phyloP scores from a whole-genome alignment of 2,888 invertebrate species.

The Habrosyne pyritoides region DNA sequence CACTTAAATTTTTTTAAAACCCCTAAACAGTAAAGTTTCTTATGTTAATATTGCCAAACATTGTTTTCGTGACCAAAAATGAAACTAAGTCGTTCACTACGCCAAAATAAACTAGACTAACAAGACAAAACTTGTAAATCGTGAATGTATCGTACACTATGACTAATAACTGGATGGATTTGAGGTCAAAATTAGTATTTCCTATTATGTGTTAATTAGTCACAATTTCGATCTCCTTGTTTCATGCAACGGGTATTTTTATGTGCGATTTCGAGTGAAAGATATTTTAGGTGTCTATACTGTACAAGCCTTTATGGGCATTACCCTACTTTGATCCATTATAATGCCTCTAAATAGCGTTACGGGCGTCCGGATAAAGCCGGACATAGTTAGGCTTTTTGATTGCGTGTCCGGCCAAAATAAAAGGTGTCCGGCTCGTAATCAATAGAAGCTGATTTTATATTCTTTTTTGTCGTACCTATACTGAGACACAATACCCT shows the following conservation, averaged over 20 bases:
- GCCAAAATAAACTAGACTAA: background rate
- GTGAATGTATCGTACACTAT: background rate
- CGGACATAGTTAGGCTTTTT: too few species aligned
- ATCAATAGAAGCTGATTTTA: too few species aligned
- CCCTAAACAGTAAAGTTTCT: background rate
- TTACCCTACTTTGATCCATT: too few species aligned
- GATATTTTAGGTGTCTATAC: too few species aligned
- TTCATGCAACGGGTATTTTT: background rate
- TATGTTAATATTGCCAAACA: background rate
- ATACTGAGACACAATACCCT: too few species aligned
- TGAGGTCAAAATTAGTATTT: background rate
- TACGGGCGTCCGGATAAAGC: too few species aligned
- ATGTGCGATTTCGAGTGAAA: background rate
- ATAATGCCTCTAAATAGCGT: too few species aligned
- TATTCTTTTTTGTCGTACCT: too few species aligned
- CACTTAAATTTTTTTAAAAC: background rate
- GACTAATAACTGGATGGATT: background rate
- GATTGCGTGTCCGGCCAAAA: too few species aligned
- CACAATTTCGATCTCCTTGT: background rate
- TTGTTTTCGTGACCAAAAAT: background rate
- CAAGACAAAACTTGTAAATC: conserved; percentile 1
- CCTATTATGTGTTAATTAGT: background rate
- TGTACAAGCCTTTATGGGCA: too few species aligned
- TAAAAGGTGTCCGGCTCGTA: too few species aligned
- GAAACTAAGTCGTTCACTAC: background rate